Percentiles rank a stretch among this genome's conserved stretches.
These are phyloP conservation scores for Tenthredo scrophulariae DNA, from an alignment of 2,888 invertebrate species.

Conservation along the genomic window DNA sequence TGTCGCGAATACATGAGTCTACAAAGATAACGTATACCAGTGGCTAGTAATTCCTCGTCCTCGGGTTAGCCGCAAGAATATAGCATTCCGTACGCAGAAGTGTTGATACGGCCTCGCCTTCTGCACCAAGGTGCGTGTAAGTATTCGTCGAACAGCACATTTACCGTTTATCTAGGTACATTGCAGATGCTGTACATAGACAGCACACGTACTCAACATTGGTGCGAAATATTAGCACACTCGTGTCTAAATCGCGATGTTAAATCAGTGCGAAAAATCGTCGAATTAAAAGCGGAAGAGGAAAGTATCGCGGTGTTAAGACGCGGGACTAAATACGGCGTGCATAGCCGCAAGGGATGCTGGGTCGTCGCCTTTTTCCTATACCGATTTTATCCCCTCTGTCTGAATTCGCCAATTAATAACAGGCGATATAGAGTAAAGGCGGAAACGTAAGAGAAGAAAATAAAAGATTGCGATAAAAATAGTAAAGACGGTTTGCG, in stretches of 20 bases:
- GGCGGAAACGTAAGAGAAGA: neutral
- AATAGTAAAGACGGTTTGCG: constrained; percentile 24
- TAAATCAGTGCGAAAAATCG: too few relatives aligned
- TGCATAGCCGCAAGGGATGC: neutral
- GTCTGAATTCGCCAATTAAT: neutral
- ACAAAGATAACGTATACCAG: constrained; percentile 15
- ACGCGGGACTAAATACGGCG: neutral
- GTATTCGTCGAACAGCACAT: neutral
- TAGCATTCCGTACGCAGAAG: constrained; percentile 3
- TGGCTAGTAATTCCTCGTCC: constrained; percentile 15
- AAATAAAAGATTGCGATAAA: constrained; percentile 46
- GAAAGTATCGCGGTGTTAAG: neutral
- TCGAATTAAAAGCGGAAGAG: neutral
- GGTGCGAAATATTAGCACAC: too few relatives aligned
- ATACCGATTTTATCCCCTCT: neutral
- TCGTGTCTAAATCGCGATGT: too few relatives aligned
- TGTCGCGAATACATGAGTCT: constrained; percentile 8
- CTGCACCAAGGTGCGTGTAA: neutral
- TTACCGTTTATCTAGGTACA: neutral
- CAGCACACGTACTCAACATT: too few relatives aligned
- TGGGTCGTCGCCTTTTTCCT: neutral
- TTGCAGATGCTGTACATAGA: neutral
- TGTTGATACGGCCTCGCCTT: neutral
- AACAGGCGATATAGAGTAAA: neutral
- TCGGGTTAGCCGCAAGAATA: neutral